Percentiles rank a stretch among this genome's conserved stretches.
phyloP scores from a whole-genome alignment of 2,888 invertebrate genomes.

The Thera obeliscata region DNA sequence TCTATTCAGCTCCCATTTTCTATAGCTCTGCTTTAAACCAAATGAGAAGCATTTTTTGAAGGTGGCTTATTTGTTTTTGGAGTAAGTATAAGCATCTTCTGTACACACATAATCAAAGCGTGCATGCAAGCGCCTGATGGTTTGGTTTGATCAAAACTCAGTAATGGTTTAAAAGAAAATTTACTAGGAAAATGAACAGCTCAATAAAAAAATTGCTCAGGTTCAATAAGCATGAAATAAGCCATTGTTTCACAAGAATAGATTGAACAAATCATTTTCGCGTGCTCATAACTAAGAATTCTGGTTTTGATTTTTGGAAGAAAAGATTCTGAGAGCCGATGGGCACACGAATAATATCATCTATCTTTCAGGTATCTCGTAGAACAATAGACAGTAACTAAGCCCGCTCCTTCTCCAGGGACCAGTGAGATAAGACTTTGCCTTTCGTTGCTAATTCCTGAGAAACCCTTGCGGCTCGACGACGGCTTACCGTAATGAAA shows the following conservation, averaged over 20 bases:
- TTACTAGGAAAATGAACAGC: too few species aligned
- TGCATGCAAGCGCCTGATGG: constrained; percentile 58
- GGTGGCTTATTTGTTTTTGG: too few species aligned
- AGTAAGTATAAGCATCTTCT: too few species aligned
- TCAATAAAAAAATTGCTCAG: too few species aligned
- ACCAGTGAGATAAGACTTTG: constrained; percentile 1
- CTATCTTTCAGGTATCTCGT: background rate
- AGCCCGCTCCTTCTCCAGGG: background rate
- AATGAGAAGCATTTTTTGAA: too few species aligned
- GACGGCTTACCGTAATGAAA: constrained; percentile 6
- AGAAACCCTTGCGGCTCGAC: background rate
- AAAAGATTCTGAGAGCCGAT: background rate
- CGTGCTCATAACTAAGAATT: too few species aligned
- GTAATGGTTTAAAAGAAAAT: constrained; percentile 15
- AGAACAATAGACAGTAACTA: constrained; percentile 1
- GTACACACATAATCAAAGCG: background rate
- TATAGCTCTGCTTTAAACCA: too few species aligned
- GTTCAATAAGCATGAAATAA: too few species aligned
- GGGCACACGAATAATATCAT: background rate
- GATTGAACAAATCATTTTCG: too few species aligned
- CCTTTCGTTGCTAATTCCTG: background rate
- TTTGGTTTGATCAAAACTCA: constrained; percentile 45
- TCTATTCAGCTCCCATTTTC: too few species aligned
- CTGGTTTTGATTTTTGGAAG: too few species aligned
- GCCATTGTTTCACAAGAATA: too few species aligned